Evolutionary conservation across 1,140 invertebrate genomes (phyloP).

Genomic region (Physella acuta): DNA sequence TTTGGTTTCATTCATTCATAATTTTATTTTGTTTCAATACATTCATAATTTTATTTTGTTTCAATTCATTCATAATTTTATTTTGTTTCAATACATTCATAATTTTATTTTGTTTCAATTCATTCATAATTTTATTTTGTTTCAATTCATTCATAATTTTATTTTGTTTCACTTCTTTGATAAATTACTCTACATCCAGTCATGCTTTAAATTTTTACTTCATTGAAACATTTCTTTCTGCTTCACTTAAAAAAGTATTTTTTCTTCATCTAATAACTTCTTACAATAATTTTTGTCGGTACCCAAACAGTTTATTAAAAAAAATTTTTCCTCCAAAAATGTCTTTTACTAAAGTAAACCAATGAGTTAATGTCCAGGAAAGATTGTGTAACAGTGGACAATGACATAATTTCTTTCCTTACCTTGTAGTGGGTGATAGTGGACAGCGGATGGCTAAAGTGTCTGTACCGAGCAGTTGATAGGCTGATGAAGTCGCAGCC

Average conservation of each 20-base stretch:
- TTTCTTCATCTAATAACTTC: neutral
- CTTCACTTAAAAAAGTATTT: neutral
- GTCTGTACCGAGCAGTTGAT: slow-evolving; percentile 27
- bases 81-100: too few relatives aligned
- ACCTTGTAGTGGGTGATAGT: slow-evolving; percentile 37
- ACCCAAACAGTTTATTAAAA: neutral
- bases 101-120: too few relatives aligned
- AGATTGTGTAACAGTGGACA: neutral
- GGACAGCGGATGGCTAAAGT: slow-evolving; percentile 36
- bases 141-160: too few relatives aligned
- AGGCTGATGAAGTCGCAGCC: slow-evolving; percentile 23
- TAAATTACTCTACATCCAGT: too few relatives aligned
- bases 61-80: too few relatives aligned
- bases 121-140: too few relatives aligned
- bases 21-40: too few relatives aligned
- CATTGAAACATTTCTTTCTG: neutral
- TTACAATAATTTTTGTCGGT: neutral
- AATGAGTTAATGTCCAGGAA: neutral
- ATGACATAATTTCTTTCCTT: neutral
- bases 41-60: too few relatives aligned
- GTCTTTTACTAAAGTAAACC: neutral
- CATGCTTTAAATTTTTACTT: too few relatives aligned
- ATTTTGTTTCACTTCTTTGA: too few relatives aligned
- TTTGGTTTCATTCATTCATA: too few relatives aligned
- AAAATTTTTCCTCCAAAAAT: neutral